Evolutionary conservation across 35 echinoderm and acorn worm species (phyloP).

Genomic region (Acanthaster planci): DNA sequence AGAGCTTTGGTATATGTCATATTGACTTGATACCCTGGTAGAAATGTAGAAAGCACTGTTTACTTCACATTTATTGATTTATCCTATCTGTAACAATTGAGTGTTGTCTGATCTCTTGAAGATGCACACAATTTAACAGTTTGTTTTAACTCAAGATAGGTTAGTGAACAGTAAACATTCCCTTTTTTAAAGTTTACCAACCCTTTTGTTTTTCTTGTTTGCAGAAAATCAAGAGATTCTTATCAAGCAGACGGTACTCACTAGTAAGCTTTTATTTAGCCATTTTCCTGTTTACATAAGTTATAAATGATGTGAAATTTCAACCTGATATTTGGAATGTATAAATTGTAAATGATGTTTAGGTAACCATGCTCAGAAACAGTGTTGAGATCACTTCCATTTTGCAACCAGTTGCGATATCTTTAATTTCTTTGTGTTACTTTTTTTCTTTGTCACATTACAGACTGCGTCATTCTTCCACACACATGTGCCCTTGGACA

Average conservation of each 20-base stretch:
- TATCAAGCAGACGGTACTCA: constrained; percentile 1
- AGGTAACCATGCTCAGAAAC: not conserved
- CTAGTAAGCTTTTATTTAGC: not conserved
- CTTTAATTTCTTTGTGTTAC: not conserved
- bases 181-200: not conserved
- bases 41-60: too few species aligned
- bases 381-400: not conserved
- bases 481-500: not conserved
- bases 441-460: not conserved
- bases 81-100: not conserved
- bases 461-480: constrained; percentile 19
- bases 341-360: not conserved
- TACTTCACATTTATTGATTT: not conserved
- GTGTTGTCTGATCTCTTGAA: not conserved
- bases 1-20: too few species aligned
- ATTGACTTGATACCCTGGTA: too few species aligned
- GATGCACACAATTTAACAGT: not conserved
- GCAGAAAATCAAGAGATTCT: constrained; percentile 9
- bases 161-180: not conserved
- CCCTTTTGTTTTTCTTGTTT: not conserved
- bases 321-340: not conserved
- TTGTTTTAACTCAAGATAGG: not conserved
- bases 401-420: not conserved
- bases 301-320: not conserved
- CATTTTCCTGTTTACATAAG: not conserved